Conservation (phyloP, 2,797 vertebrate genomes). For the Pampus argenteus region DNA sequence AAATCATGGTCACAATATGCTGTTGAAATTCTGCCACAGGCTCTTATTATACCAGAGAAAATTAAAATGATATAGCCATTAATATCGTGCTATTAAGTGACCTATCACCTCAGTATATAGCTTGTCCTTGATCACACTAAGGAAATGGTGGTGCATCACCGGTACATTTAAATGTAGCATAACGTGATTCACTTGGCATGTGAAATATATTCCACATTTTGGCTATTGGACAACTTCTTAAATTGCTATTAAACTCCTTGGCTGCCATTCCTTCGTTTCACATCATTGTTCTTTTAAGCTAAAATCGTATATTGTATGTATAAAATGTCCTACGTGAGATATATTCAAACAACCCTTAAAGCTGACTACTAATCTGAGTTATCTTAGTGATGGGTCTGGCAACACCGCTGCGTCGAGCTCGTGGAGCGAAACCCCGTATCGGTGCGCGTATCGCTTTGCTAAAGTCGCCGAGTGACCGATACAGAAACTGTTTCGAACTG, state of each 20-base stretch:
- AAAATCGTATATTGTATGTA: too few species aligned
- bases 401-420: too few species aligned
- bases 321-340: not conserved
- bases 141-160: not conserved
- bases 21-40: conserved; percentile 45
- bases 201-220: not conserved
- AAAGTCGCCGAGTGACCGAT: too few species aligned
- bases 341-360: too few species aligned
- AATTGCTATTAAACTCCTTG: too few species aligned
- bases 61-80: conserved; percentile 40
- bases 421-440: too few species aligned
- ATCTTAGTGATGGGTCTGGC: too few species aligned
- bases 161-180: not conserved
- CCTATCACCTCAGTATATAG: conserved; percentile 21
- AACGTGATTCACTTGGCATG: not conserved
- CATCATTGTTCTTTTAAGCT: not conserved
- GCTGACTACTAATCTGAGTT: too few species aligned
- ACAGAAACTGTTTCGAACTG: too few species aligned
- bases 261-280: not conserved
- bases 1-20: conserved; percentile 47
- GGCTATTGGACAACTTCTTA: not conserved
- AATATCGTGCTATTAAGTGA: conserved; percentile 45
- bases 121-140: conserved; percentile 4
- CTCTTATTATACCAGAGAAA: conserved; percentile 35
- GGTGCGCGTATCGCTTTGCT: too few species aligned